A percentile compares a stretch with the other conserved stretches of the same genome.
Conservation (phyloP, 2,113 vertebrate genomes). For the Heloderma charlesbogerti region DNA sequence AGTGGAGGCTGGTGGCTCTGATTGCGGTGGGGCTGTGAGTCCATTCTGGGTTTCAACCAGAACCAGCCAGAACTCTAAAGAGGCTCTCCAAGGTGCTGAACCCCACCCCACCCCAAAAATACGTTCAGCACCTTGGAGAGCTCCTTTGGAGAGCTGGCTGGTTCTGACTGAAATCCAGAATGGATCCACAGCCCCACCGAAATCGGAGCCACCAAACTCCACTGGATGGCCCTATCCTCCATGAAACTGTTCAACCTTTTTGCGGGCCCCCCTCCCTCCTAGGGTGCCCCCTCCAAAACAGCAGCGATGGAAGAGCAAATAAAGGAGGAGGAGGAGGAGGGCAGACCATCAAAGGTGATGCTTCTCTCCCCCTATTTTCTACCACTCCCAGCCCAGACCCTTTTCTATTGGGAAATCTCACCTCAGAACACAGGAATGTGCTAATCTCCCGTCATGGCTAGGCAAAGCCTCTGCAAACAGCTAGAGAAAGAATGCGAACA, state of each 20-base stretch:
- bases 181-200: too few species aligned
- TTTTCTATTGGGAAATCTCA: neutral
- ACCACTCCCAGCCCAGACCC: neutral
- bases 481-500: slow-evolving; percentile 5
- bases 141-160: too few species aligned
- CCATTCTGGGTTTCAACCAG: too few species aligned
- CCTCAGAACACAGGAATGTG: slow-evolving; percentile 16
- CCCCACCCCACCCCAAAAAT: too few species aligned
- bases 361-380: neutral
- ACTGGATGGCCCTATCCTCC: neutral
- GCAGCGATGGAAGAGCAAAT: neutral
- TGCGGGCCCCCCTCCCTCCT: neutral
- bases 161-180: too few species aligned
- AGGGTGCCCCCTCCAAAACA: neutral
- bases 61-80: too few species aligned
- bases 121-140: too few species aligned
- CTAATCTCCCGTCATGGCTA: neutral
- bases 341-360: neutral
- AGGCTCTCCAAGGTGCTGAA: too few species aligned
- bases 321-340: neutral
- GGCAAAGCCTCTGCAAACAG: slow-evolving; percentile 17
- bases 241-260: neutral
- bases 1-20: too few species aligned
- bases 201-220: too few species aligned
- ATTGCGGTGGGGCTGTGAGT: too few species aligned